These are phyloP conservation scores for Melanotaenia nigrans DNA, from an alignment of 2,797 vertebrate species.

Conservation along the genomic window DNA sequence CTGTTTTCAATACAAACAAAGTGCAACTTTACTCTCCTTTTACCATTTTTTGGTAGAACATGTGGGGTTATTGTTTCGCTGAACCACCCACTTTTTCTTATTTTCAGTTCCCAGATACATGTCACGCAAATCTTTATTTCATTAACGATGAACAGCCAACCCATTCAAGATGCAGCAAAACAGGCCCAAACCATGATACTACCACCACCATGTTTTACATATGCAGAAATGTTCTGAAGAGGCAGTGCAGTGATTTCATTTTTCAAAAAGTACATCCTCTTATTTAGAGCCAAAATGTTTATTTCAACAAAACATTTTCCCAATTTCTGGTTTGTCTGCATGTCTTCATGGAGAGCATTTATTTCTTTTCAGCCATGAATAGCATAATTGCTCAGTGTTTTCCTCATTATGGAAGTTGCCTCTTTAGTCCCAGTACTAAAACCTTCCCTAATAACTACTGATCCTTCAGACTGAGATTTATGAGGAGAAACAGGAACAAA, in stretches of 20 bases:
- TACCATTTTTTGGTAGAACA: no score
- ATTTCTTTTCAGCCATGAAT: neutral
- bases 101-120: neutral
- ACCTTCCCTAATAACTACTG: slow-evolving; percentile 1
- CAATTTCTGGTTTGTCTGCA: no score
- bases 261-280: neutral
- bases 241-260: neutral
- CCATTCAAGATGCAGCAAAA: no score
- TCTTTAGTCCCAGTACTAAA: no score
- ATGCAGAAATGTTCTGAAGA: neutral
- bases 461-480: slow-evolving; percentile 17
- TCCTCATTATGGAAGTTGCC: no score
- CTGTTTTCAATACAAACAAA: no score
- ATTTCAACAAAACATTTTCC: no score
- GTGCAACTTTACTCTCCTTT: no score
- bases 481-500: neutral
- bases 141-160: no score
- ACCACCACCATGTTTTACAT: neutral
- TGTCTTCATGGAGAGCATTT: neutral
- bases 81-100: no score
- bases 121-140: neutral
- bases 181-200: neutral
- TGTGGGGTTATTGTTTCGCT: no score
- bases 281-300: no score
- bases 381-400: neutral